Base-by-base conservation (phyloP, 2,113 vertebrate genomes). In the Procavia capensis region DNA sequence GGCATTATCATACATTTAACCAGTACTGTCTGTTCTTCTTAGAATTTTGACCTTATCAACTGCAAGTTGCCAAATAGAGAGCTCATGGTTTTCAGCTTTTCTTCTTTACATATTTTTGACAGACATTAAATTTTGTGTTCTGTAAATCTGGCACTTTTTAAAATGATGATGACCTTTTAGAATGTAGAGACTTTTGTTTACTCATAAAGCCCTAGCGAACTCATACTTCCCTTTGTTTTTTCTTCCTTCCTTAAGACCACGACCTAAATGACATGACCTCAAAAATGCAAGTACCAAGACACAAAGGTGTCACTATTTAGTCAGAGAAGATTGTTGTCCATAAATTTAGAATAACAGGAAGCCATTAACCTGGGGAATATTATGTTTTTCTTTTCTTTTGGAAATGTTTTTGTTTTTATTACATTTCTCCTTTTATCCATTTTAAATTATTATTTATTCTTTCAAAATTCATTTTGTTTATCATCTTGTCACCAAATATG, bases 401-500 rank as follows among this genome's bases (percentile, higher is more conserved):
- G 10, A 95, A 95, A 6, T 86, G 17, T 50, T 94, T 96, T 85
- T 25, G 24, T 25, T 85, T 94, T 90, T 43, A 82, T 41, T 84
- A 54, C 66, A 92, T 88, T 85, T 91, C 66, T 57, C 70, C 86
- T 96, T 96, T 87, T 57, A 91, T 7, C 6, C 24, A 74, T 57
- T 92, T 92, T 36, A 75, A 95, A 76, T 70, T 79, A 76, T 70
- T 79, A 86, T 90, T 80, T 90, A 57, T 88, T 70, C 45, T 88
- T 90, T 90, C 29, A 90, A 81, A 88, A 72, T 5, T 82, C 76
- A 88, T 25, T 88, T 36, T 39, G 41, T 78, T 93, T 91, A 57
- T 68, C 59, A 85, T 85, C 83, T 68, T 6, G 14, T 87, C 36
- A 85, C 11, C 45, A 96, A 95, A 91, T 36, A 85, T 47, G 34